Conservation (phyloP, 2,113 vertebrate genomes). For the Nymphicus hollandicus region DNA sequence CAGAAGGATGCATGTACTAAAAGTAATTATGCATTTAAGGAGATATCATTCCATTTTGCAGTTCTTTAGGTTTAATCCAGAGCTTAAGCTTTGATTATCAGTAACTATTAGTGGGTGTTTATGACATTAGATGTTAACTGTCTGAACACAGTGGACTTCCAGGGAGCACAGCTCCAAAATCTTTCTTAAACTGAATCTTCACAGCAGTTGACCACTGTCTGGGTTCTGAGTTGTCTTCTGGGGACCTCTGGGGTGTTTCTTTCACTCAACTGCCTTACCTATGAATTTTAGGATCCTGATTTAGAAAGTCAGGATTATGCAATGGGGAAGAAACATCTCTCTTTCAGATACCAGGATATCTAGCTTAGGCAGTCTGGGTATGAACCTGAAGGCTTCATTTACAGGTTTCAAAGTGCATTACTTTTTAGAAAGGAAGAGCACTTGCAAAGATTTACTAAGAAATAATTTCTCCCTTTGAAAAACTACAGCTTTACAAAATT, state of each 20-base stretch:
- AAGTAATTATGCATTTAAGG: background rate
- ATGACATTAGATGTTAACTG: background rate
- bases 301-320: background rate
- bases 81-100: background rate
- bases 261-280: fast-evolving
- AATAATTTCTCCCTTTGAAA: background rate
- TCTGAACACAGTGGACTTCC: background rate
- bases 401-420: background rate
- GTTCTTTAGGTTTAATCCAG: background rate
- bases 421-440: background rate
- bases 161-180: background rate
- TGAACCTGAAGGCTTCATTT: background rate
- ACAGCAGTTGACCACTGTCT: fast-evolving
- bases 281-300: background rate
- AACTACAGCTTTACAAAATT: background rate
- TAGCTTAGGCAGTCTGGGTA: background rate
- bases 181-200: background rate
- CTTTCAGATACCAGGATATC: background rate
- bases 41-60: background rate
- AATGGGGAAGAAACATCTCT: background rate
- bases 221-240: background rate
- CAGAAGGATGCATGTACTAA: background rate
- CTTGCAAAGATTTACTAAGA: background rate
- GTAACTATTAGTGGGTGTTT: background rate
- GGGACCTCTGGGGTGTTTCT: background rate